Base-by-base conservation (phyloP, 1,140 invertebrate genomes). In the Eumaeus atala region DNA sequence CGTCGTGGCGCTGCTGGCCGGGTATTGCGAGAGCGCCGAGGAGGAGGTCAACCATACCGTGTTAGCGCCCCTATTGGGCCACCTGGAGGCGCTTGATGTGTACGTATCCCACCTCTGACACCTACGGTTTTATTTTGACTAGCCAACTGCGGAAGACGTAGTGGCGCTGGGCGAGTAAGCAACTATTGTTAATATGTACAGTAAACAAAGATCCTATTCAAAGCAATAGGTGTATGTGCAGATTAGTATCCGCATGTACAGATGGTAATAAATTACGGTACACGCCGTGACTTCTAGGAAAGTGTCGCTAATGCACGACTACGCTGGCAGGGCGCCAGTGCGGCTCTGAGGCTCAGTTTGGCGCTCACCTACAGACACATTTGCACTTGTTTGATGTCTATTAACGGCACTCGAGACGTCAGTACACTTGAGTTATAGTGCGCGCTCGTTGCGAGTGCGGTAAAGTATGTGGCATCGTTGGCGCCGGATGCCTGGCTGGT, bases 11-110 rank as follows among this genome's bases (percentile, higher is more conserved):
- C 91, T 93, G 63, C 80, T 95, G 61, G 87, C 92, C 28, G 91
- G 91, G 58, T 94, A 94, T 76, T 92, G 93, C 66, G 89, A 89
- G 2, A 87, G 90, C 51, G 94, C 93, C 54, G 94, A 95, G 80
- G 92, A 94, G 69, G 93, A 94, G 80, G 75, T 94, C 6, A 95
- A 94, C 74, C 92, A 90, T 49, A 93, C 92, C 1, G 75, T 95
- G 12, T 89, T 93, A 0, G 90, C 90, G 35, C 90, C 93, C 67
- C 87, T 94, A 51, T 62, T 91, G 11, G 90, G 88, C 21, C 71
- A 67, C 9, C 64, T 79, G 8, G 54, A 68, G 18, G 58, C 62
- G 5, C 33, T 56, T 16, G 62, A 64, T 52, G 50, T 54, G 67
- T 69, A 10, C 62, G 63, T 66, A 28, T 28, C 21, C 21, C 21